Conservation (phyloP, 2,113 vertebrate genomes). For the Podilymbus podiceps region DNA sequence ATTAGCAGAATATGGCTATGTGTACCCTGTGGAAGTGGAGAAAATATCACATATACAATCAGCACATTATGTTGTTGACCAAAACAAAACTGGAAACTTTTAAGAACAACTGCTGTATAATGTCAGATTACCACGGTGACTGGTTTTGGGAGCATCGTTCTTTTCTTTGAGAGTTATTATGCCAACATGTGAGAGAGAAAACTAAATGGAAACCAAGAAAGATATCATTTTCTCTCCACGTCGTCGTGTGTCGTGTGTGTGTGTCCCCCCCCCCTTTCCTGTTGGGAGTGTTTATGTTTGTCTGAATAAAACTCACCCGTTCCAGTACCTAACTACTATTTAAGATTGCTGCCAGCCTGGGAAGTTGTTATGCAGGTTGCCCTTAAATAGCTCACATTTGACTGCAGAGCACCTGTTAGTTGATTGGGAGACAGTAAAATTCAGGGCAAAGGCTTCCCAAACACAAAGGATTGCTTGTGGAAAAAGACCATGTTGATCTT, state of each 20-base stretch:
- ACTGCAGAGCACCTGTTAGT: conserved; percentile 55
- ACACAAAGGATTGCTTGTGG: conserved; percentile 60
- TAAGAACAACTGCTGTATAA: not conserved
- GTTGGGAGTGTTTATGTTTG: conserved; percentile 48
- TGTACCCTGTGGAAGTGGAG: not conserved
- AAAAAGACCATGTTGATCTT: conserved; percentile 63
- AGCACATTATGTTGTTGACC: not conserved
- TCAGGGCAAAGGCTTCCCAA: conserved; percentile 51
- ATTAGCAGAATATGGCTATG: not conserved
- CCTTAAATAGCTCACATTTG: conserved; percentile 27
- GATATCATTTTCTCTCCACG: conserved; percentile 13
- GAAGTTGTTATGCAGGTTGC: conserved; percentile 44
- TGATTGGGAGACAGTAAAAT: conserved; percentile 60
- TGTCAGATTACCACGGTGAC: not conserved
- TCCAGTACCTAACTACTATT: conserved; percentile 11
- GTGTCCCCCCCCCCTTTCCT: not conserved
- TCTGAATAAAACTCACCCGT: not conserved
- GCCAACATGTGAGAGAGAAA: not conserved
- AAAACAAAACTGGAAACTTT: conserved; percentile 19
- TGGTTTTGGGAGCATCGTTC: not conserved
- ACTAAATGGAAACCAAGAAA: conserved; percentile 17
- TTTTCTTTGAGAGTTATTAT: not conserved
- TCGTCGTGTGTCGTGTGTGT: too few relatives aligned
- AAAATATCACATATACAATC: not conserved
- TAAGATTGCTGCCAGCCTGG: conserved; percentile 14